phyloP scores from a whole-genome alignment of 1,140 invertebrate species.

The Drosophila tropicalis region DNA sequence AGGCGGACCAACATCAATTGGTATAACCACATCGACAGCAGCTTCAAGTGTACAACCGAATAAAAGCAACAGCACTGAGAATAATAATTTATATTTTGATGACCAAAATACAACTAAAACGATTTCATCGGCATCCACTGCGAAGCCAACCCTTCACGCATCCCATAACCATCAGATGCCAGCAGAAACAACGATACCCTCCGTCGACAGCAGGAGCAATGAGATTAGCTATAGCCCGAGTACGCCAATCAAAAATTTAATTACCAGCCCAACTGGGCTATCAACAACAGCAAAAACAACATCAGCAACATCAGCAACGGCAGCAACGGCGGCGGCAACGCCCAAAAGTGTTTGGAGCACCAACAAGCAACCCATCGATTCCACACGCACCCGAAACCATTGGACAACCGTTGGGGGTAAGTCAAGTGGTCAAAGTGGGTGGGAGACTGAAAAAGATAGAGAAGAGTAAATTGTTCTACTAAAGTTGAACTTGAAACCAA shows the following conservation, averaged over 20 bases:
- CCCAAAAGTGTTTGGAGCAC: constrained; percentile 53
- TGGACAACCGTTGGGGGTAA: constrained; percentile 47
- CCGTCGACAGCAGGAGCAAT: constrained; percentile 21
- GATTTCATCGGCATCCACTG: constrained; percentile 28
- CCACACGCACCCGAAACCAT: constrained; percentile 55
- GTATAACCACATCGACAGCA: constrained; percentile 18
- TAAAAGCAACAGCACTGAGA: constrained; percentile 22
- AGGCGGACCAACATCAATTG: constrained; percentile 47
- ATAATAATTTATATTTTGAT: constrained; percentile 61
- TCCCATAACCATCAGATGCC: constrained; percentile 34
- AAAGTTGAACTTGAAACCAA: neutral
- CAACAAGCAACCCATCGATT: constrained; percentile 59
- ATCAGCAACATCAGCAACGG: neutral
- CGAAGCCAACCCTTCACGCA: constrained; percentile 18
- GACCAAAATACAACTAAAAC: constrained; percentile 54
- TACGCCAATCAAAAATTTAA: constrained; percentile 40
- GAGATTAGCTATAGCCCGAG: constrained; percentile 44
- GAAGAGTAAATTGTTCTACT: neutral
- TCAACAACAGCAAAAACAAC: constrained; percentile 22
- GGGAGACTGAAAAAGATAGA: too few relatives aligned
- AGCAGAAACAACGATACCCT: constrained; percentile 15
- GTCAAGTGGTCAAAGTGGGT: neutral
- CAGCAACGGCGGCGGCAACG: constrained; percentile 23
- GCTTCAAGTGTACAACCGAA: neutral
- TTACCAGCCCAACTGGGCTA: constrained; percentile 19